Percentiles rank a stretch among this genome's conserved stretches.
Conservation (phyloP, 2,888 invertebrate genomes). For the Lasius platythorax region DNA sequence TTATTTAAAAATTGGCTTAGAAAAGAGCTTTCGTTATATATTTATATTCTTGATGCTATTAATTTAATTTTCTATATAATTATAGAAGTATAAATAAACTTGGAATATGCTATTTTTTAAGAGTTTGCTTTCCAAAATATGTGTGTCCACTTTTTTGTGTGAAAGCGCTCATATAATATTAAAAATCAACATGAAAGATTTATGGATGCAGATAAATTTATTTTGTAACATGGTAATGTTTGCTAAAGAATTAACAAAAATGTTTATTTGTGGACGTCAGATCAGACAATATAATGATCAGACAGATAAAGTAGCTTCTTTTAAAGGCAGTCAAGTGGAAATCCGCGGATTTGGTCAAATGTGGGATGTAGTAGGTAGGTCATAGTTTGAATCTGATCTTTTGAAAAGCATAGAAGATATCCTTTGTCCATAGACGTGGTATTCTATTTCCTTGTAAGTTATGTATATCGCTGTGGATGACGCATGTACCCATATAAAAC, state of each 20-base stretch:
- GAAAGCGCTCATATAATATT: not conserved
- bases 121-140: not conserved
- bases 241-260: conserved; percentile 16
- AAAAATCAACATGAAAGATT: not conserved
- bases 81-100: not conserved
- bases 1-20: not conserved
- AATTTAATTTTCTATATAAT: not conserved
- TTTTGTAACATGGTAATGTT: not conserved
- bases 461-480: conserved; percentile 32
- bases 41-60: not conserved
- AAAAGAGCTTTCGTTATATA: not conserved
- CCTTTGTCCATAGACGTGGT: conserved; percentile 25
- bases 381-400: conserved; percentile 39
- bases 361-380: not conserved
- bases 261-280: conserved; percentile 12
- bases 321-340: conserved; percentile 27
- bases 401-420: conserved; percentile 37
- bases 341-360: conserved; percentile 23
- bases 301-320: conserved; percentile 37
- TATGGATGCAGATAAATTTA: conserved; percentile 24
- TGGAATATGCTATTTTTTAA: not conserved
- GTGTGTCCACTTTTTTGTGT: not conserved
- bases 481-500: not conserved
- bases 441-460: conserved; percentile 47
- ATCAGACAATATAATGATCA: conserved; percentile 20